A percentile compares a stretch with the other conserved stretches of the same genome.
phyloP scores from a whole-genome alignment of 2,888 invertebrate genomes.

The Colletes collaris region DNA sequence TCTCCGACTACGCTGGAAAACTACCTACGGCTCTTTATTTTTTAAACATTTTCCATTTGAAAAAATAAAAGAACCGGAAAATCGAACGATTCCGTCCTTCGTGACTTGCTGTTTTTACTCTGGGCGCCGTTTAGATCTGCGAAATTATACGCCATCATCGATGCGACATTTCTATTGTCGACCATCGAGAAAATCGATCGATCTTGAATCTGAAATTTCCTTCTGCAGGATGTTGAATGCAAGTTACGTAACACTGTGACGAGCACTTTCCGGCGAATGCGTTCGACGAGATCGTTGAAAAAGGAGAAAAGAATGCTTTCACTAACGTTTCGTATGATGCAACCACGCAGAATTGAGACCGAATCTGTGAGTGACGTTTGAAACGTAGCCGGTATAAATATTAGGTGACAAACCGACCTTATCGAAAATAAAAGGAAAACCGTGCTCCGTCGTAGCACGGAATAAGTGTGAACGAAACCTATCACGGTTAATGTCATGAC shows the following conservation, averaged over 20 bases:
- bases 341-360: not conserved
- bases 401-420: too few species aligned
- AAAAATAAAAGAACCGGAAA: too few species aligned
- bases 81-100: too few species aligned
- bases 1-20: too few species aligned
- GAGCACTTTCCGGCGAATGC: slow-evolving; percentile 23
- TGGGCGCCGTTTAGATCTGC: not conserved
- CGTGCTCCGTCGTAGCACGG: not conserved
- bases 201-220: slow-evolving; percentile 51
- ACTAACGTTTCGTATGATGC: slow-evolving; percentile 11
- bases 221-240: slow-evolving; percentile 53
- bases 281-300: slow-evolving; percentile 22
- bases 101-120: not conserved
- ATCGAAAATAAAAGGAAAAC: too few species aligned
- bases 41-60: too few species aligned
- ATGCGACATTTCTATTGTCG: slow-evolving; percentile 24
- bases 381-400: not conserved
- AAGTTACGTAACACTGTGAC: slow-evolving; percentile 52
- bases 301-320: slow-evolving; percentile 40
- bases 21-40: too few species aligned
- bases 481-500: not conserved
- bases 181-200: slow-evolving; percentile 48
- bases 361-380: slow-evolving; percentile 4
- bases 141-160: slow-evolving; percentile 5
- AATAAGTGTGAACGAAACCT: not conserved